phyloP scores from a whole-genome alignment of 2,888 invertebrate genomes.

The Hydrotaea diabolus region DNA sequence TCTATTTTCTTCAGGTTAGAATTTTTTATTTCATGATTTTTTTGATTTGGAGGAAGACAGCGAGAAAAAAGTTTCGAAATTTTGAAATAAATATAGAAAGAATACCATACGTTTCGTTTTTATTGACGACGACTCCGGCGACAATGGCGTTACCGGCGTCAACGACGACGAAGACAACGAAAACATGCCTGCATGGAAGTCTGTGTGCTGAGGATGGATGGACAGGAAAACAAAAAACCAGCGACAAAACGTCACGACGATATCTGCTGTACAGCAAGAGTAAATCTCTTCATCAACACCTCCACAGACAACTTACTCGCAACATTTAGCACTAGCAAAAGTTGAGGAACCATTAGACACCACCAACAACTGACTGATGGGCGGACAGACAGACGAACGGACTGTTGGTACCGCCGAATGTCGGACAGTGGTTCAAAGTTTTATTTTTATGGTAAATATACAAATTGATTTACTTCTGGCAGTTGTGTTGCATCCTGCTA shows the following conservation, averaged over 20 bases:
- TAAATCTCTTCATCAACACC: slow-evolving; percentile 68
- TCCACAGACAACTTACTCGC: slow-evolving; percentile 58
- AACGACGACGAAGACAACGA: slow-evolving; percentile 35
- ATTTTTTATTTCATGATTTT: not conserved
- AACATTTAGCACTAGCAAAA: slow-evolving; percentile 58
- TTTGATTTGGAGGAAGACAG: slow-evolving; percentile 16
- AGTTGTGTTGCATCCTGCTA: too few relatives aligned
- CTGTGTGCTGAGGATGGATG: slow-evolving; percentile 12
- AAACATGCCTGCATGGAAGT: not conserved
- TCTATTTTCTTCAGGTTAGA: not conserved
- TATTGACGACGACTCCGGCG: slow-evolving; percentile 20
- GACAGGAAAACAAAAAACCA: too few relatives aligned
- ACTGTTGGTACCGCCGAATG: not conserved
- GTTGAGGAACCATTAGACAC: slow-evolving; percentile 25
- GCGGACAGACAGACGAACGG: not conserved
- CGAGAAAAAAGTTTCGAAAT: slow-evolving; percentile 34
- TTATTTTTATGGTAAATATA: too few relatives aligned
- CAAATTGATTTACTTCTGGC: too few relatives aligned
- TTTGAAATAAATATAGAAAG: slow-evolving; percentile 47
- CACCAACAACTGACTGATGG: slow-evolving; percentile 14
- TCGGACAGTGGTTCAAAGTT: not conserved
- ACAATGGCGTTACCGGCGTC: slow-evolving; percentile 2
- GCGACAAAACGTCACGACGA: slow-evolving; percentile 65
- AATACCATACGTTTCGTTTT: slow-evolving; percentile 27
- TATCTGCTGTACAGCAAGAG: slow-evolving; percentile 53